These are phyloP conservation scores for Meiosimyza platycephala DNA, from an alignment of 2,888 invertebrate species.

Conservation along the genomic window DNA sequence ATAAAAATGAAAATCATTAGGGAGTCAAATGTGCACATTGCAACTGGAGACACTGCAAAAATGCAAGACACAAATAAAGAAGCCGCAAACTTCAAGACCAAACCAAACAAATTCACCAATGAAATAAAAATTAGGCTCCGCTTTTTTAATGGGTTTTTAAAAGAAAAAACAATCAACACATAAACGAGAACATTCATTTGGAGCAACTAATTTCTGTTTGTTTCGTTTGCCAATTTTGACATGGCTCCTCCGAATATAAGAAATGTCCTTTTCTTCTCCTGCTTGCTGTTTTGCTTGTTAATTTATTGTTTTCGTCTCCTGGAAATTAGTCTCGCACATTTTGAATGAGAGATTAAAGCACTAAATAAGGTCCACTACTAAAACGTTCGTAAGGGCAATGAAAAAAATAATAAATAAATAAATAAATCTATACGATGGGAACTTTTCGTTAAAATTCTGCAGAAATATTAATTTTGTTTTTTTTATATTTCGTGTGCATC, in stretches of 20 bases:
- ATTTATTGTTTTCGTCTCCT: constrained; percentile 34
- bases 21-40: constrained; percentile 28
- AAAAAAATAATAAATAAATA: too few relatives aligned
- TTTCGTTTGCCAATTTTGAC: constrained; percentile 27
- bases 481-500: background rate
- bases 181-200: background rate
- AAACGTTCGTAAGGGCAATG: too few relatives aligned
- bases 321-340: constrained; percentile 30
- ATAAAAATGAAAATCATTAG: constrained; percentile 46
- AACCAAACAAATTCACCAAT: constrained; percentile 17
- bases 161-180: constrained; percentile 22
- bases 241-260: background rate
- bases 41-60: constrained; percentile 17
- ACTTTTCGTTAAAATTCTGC: background rate
- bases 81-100: background rate
- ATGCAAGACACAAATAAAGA: background rate
- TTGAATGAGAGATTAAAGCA: constrained; percentile 21
- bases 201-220: constrained; percentile 27
- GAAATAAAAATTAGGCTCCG: constrained; percentile 12
- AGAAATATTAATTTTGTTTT: constrained; percentile 36
- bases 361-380: background rate
- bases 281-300: constrained; percentile 1
- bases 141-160: constrained; percentile 30
- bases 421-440: too few relatives aligned
- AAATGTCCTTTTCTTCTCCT: constrained; percentile 19